Conservation (phyloP, 2,797 vertebrate genomes). For the Sebastes diploproa region DNA sequence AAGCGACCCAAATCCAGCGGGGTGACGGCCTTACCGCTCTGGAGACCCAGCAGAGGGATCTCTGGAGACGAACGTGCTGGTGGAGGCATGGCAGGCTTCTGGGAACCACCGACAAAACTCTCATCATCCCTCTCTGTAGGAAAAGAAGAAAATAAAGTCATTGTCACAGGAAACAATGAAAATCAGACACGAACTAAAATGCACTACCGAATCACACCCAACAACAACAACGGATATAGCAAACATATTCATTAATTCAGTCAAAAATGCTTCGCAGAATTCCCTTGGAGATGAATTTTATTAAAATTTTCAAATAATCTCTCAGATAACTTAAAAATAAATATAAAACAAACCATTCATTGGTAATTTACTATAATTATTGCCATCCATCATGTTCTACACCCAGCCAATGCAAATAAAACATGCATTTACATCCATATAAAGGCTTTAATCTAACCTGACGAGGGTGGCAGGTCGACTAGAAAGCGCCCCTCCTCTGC, state of each 20-base stretch:
- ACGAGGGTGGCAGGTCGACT: conserved; percentile 81
- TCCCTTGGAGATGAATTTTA: too few species aligned
- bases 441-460: conserved; percentile 76
- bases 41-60: conserved; percentile 73
- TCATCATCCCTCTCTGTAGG: conserved; percentile 77
- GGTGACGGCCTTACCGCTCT: conserved; percentile 83
- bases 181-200: neutral
- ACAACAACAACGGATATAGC: neutral
- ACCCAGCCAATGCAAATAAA: neutral
- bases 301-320: too few species aligned
- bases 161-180: neutral
- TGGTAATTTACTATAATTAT: neutral
- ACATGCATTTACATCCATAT: neutral
- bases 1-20: conserved; percentile 92
- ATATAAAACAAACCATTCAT: neutral
- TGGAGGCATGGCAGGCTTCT: conserved; percentile 62
- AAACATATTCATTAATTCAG: accelerated
- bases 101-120: conserved; percentile 82
- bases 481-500: conserved; percentile 87
- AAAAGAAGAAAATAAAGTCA: neutral
- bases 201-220: neutral
- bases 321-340: neutral
- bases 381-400: neutral
- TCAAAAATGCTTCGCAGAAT: neutral
- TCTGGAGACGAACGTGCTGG: conserved; percentile 66